phyloP scores from a whole-genome alignment of 2,888 invertebrate species.

The Molanna angustata region DNA sequence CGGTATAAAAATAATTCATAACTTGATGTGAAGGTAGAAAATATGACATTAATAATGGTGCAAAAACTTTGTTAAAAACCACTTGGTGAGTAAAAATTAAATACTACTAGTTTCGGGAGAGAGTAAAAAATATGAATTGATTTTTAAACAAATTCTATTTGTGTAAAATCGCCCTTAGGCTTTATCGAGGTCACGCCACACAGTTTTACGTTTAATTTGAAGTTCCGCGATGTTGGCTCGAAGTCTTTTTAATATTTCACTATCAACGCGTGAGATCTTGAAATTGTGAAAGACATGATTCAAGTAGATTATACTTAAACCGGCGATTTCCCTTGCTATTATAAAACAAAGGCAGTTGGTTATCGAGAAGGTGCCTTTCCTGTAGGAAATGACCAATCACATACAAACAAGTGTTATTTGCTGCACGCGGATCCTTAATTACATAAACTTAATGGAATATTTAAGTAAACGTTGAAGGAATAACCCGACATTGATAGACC shows the following conservation, averaged over 20 bases:
- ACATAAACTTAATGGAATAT: constrained; percentile 29
- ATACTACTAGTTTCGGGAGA: no score
- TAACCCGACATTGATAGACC: constrained; percentile 5
- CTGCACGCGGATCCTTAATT: constrained; percentile 14
- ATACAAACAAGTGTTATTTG: background rate
- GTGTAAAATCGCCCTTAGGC: no score
- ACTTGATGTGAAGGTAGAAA: no score
- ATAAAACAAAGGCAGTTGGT: constrained; percentile 17
- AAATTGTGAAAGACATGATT: constrained; percentile 13
- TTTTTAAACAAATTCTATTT: no score
- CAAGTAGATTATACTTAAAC: constrained; percentile 3
- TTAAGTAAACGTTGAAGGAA: constrained; percentile 15
- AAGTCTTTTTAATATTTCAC: constrained; percentile 2
- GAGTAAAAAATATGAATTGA: no score
- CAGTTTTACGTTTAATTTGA: background rate
- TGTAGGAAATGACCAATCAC: constrained; percentile 28
- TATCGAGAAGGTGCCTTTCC: constrained; percentile 17
- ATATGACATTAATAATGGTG: no score
- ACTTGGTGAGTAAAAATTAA: no score
- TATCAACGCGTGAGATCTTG: constrained; percentile 19
- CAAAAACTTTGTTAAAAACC: no score
- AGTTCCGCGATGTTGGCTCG: background rate
- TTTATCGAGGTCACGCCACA: background rate
- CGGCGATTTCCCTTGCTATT: background rate
- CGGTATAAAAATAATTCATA: no score